Conservation (phyloP, 2,113 vertebrate genomes). For the Rhinopomastus cyanomelas region DNA sequence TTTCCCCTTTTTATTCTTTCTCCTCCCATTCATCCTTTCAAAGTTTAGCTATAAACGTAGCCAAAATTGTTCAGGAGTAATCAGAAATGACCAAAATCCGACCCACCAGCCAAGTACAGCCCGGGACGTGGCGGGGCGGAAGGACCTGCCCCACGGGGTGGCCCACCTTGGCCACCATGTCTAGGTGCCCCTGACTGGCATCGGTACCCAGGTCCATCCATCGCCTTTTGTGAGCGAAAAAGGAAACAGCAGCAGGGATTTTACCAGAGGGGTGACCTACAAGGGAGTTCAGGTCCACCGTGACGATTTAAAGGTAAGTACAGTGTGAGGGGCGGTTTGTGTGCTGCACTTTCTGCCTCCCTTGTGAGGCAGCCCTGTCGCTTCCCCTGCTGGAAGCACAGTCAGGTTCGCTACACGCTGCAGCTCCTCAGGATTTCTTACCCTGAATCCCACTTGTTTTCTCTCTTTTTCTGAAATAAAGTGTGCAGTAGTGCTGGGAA, state of each 20-base stretch:
- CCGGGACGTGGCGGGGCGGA: background rate
- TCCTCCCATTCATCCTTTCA: slow-evolving; percentile 37
- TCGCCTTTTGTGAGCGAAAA: background rate
- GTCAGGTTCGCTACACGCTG: background rate
- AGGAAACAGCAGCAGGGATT: background rate
- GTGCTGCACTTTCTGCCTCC: background rate
- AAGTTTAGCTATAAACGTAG: slow-evolving; percentile 37
- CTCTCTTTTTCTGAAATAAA: background rate
- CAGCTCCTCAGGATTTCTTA: background rate
- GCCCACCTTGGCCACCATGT: background rate
- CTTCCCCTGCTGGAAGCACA: slow-evolving; percentile 10
- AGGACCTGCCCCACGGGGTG: background rate
- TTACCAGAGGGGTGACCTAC: background rate
- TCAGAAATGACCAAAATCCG: slow-evolving; percentile 36
- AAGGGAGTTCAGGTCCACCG: background rate
- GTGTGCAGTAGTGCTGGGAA: background rate
- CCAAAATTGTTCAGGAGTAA: slow-evolving; percentile 13
- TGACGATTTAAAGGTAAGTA: background rate
- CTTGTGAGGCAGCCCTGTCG: background rate
- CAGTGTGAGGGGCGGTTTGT: background rate
- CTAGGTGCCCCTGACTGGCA: background rate
- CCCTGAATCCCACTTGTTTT: background rate
- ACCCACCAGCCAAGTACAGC: background rate
- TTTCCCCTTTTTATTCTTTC: slow-evolving; percentile 14
- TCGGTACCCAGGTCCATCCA: accelerated